Conservation (phyloP, 2,113 vertebrate species). For the Rhadina sibilatrix region DNA sequence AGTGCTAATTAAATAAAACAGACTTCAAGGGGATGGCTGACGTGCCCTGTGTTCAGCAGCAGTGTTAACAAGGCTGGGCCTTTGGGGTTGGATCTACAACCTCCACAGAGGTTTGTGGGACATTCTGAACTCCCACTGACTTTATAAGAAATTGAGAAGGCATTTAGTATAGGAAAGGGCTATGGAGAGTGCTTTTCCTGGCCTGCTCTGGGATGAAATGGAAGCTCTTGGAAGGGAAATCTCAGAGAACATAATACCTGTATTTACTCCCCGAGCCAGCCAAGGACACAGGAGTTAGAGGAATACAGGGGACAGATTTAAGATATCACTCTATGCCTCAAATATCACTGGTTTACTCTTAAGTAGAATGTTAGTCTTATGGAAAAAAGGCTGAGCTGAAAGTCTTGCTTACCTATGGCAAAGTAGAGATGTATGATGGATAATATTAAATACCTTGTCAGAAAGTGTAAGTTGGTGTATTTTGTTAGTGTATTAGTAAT, state of each 20-base stretch:
- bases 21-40: background rate
- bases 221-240: background rate
- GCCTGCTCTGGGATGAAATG: background rate
- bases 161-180: background rate
- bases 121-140: background rate
- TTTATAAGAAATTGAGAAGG: background rate
- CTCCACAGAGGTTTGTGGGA: background rate
- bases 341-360: background rate
- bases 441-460: background rate
- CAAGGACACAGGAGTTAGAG: background rate
- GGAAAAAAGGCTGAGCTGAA: background rate
- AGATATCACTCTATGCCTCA: background rate
- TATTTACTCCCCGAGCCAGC: background rate
- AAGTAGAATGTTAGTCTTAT: background rate
- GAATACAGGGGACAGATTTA: background rate
- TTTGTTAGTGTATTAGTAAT: background rate
- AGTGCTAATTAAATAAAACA: constrained; percentile 13
- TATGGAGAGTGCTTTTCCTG: background rate
- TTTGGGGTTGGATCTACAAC: background rate
- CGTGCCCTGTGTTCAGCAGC: background rate
- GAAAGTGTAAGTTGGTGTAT: background rate
- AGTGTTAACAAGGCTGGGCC: background rate
- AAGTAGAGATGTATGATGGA: background rate
- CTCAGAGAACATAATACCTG: background rate
- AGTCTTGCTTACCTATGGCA: background rate